Conservation (phyloP, 2,888 invertebrate species). For the Mythimna albipuncta region DNA sequence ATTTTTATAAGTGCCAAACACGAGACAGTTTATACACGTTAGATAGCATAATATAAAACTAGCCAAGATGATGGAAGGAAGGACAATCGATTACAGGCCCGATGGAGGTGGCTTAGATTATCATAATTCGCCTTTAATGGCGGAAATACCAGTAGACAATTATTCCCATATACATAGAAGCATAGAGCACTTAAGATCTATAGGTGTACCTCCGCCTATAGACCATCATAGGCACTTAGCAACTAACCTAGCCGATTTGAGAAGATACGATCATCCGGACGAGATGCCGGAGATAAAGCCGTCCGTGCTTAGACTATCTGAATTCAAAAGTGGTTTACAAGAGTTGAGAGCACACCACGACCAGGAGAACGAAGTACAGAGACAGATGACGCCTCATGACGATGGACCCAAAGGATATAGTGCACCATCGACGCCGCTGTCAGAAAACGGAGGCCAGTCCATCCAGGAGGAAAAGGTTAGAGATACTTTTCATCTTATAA, state of each 20-base stretch:
- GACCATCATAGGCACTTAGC: conserved; percentile 88
- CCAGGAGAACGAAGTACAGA: conserved; percentile 86
- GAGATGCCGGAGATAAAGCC: conserved; percentile 89
- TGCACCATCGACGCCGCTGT: conserved; percentile 88
- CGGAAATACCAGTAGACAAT: conserved; percentile 92
- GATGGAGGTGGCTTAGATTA: conserved; percentile 92
- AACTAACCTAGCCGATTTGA: conserved; percentile 86
- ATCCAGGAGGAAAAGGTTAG: conserved; percentile 89
- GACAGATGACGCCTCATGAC: conserved; percentile 87
- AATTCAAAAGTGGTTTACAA: conserved; percentile 87
- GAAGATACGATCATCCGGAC: conserved; percentile 88
- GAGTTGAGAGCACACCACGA: conserved; percentile 84
- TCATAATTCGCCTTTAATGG: conserved; percentile 92
- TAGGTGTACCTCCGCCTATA: conserved; percentile 89
- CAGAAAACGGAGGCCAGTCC: conserved; percentile 87
- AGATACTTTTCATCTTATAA: conserved; percentile 45
- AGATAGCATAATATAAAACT: conserved; percentile 82
- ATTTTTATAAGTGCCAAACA: conserved; percentile 89
- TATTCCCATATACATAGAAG: conserved; percentile 92
- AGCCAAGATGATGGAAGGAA: conserved; percentile 89
- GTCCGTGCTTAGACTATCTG: conserved; percentile 88
- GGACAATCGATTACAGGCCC: conserved; percentile 89
- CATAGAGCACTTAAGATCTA: conserved; percentile 92
- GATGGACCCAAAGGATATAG: conserved; percentile 88
- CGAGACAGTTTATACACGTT: conserved; percentile 80